A percentile compares a stretch with the other conserved stretches of the same genome.
Conservation (phyloP, 2,113 vertebrate species). For the Steatornis caripensis region DNA sequence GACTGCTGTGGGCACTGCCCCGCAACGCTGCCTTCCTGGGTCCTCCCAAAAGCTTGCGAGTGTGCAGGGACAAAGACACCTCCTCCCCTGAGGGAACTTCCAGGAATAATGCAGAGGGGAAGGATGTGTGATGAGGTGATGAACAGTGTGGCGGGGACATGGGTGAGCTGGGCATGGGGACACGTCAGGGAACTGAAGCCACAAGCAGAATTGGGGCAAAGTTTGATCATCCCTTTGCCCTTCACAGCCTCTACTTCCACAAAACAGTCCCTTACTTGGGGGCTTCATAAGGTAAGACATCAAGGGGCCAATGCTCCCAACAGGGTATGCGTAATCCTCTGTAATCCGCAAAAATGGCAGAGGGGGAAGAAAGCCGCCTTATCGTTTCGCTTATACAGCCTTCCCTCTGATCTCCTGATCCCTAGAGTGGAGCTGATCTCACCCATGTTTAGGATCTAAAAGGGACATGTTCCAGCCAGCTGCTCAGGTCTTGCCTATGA, state of each 20-base stretch:
- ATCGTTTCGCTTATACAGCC: not conserved
- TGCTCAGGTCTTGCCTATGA: not conserved
- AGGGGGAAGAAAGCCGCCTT: not conserved
- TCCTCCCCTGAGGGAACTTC: not conserved
- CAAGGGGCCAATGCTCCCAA: not conserved
- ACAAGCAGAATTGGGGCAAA: not conserved
- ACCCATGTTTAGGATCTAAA: not conserved
- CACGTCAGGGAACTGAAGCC: not conserved
- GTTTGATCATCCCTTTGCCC: not conserved
- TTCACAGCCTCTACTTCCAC: not conserved
- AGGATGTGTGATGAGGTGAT: not conserved
- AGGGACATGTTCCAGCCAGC: not conserved
- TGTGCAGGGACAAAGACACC: not conserved
- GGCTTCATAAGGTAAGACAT: not conserved
- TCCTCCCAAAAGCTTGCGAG: not conserved
- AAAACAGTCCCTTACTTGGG: not conserved
- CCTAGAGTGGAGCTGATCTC: not conserved
- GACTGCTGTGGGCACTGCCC: not conserved
- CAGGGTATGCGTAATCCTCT: not conserved
- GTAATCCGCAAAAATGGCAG: not conserved
- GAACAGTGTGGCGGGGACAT: not conserved
- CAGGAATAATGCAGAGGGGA: not conserved
- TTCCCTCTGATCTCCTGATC: conserved; percentile 12
- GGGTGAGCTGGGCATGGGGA: not conserved
- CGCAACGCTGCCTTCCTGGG: not conserved